Evolutionary conservation across 2,113 vertebrate species (phyloP).

Genomic region (Prietella phreatophila): DNA sequence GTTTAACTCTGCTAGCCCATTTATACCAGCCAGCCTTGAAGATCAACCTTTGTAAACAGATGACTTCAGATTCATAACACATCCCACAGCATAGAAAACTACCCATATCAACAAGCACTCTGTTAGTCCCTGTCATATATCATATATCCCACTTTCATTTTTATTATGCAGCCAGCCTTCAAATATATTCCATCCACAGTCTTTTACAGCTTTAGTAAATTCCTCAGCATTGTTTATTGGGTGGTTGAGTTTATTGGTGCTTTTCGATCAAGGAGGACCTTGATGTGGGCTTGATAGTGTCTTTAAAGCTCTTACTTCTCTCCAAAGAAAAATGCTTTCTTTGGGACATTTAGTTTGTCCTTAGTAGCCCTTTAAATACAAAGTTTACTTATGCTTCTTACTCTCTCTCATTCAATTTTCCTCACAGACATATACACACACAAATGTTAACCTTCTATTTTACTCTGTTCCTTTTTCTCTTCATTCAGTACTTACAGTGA

Average conservation of each 20-base stretch:
- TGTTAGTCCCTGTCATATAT: slow-evolving; percentile 62
- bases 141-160: slow-evolving; percentile 60
- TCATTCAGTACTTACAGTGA: too few species aligned
- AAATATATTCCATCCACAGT: slow-evolving; percentile 63
- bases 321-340: slow-evolving; percentile 25
- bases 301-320: slow-evolving; percentile 32
- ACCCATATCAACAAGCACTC: slow-evolving; percentile 44
- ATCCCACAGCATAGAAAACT: slow-evolving; percentile 32
- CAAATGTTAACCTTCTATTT: not conserved
- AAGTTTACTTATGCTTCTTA: slow-evolving; percentile 24
- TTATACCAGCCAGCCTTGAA: not conserved
- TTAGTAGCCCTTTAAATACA: slow-evolving; percentile 39
- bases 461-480: not conserved
- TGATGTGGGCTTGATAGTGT: slow-evolving; percentile 33
- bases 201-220: slow-evolving; percentile 63
- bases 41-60: slow-evolving; percentile 10
- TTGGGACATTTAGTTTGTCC: slow-evolving; percentile 38
- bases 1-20: not conserved
- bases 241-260: slow-evolving; percentile 44
- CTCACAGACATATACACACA: not conserved
- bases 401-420: not conserved
- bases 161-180: slow-evolving; percentile 64
- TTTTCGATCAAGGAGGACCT: slow-evolving; percentile 62
- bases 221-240: slow-evolving; percentile 67
- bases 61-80: slow-evolving; percentile 27